These are phyloP conservation scores for Pan paniscus DNA, from an alignment of 2,113 vertebrate genomes.

Conservation along the genomic window DNA sequence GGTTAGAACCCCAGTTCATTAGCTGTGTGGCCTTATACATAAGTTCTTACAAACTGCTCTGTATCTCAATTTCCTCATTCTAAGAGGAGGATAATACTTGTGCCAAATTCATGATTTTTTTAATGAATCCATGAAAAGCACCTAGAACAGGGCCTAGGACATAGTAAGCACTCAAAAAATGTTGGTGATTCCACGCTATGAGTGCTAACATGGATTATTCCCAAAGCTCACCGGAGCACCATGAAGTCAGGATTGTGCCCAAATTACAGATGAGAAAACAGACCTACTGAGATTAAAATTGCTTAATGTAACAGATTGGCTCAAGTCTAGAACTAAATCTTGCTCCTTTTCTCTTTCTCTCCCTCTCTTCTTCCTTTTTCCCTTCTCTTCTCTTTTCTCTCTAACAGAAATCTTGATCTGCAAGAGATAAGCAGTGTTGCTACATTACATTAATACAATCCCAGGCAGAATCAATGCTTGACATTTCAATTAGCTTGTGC, in stretches of 20 bases:
- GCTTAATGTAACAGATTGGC: background rate
- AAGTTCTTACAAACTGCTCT: background rate
- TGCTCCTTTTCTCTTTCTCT: background rate
- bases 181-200: background rate
- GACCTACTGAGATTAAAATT: background rate
- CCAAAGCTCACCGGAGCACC: accelerated
- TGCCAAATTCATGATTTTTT: background rate
- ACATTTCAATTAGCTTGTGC: background rate
- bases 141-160: background rate
- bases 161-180: background rate
- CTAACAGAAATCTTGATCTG: background rate
- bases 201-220: background rate
- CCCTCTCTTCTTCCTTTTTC: background rate
- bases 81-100: background rate
- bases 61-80: background rate
- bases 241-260: background rate
- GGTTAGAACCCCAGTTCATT: background rate
- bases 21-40: background rate
- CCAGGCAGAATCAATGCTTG: background rate
- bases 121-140: background rate
- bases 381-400: background rate
- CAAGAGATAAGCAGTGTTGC: background rate
- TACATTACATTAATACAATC: background rate
- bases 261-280: constrained; percentile 14
- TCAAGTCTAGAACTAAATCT: background rate